Base-by-base conservation (phyloP, 2,113 vertebrate genomes). In the Rhipidura dahli region DNA sequence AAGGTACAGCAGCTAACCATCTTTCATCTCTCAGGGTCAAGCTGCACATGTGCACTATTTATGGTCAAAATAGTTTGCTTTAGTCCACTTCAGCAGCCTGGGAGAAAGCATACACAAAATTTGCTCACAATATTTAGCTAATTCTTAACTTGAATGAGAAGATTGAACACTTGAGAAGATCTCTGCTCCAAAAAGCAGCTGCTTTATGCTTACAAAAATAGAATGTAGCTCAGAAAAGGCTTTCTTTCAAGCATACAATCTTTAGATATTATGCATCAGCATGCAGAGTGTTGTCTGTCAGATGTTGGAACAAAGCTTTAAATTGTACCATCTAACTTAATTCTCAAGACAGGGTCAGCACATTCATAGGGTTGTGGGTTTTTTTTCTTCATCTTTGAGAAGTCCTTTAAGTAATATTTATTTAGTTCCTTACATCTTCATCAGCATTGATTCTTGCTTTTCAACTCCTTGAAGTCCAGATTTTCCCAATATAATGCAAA, bases 231-330 rank as follows among this genome's bases (percentile, higher is more conserved):
- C 69, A 90, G 72, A 97, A 96, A 95, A 96, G 72, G 56, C 92
- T 90, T 96, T 90, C 68, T 97, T 95, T 95, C 92, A 96, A 93
- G 86, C 60, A 75, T 39, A 91, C 60, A 92, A 84, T 96, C 86
- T 96, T 96, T 80, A 96, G 70, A 93, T 86, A 96, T 54, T 83
- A 88, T 44, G 79, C 88, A 95, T 96, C 94, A 97, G 96, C 86
- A 97, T 93, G 90, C 96, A 96, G 76, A 94, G 64, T 30, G 79
- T 78, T 78, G 93, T 90, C 92, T 95, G 96, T 97, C 96, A 97
- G 96, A 97, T 97, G 96, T 84, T 63, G 72, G 68, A 97, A 96
- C 92, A 97, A 97, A 97, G 96, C 93, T 90, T 92, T 85, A 97
- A 95, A 95, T 97, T 96, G 92, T 86, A 93, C 47, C 85, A 90